phyloP scores from a whole-genome alignment of 2,797 vertebrate species.

The Pyrocephalus nanus region DNA sequence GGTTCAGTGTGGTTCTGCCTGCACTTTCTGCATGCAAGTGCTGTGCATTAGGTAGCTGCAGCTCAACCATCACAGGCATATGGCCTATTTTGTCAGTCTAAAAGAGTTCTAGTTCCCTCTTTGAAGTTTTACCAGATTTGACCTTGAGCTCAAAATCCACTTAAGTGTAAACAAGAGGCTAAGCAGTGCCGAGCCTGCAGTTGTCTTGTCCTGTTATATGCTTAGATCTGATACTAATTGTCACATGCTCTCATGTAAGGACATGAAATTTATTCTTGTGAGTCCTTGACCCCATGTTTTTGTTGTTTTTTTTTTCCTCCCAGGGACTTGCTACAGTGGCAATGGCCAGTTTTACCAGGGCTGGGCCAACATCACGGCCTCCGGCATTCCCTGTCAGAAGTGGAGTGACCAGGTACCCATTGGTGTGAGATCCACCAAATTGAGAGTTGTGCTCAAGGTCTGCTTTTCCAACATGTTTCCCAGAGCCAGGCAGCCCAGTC shows the following conservation, averaged over 20 bases:
- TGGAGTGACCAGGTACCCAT: conserved; percentile 78
- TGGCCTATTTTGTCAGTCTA: background rate
- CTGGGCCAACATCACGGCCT: conserved; percentile 80
- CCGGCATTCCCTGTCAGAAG: conserved; percentile 84
- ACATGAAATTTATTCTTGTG: background rate
- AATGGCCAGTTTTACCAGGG: conserved; percentile 88
- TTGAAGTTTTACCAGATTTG: background rate
- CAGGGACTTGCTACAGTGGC: conserved; percentile 85
- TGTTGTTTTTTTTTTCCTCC: background rate
- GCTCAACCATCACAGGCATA: fast-evolving
- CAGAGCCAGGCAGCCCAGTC: background rate
- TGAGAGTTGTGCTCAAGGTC: fast-evolving
- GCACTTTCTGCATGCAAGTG: background rate
- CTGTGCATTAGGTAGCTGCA: background rate
- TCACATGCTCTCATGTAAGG: fast-evolving
- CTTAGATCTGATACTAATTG: background rate
- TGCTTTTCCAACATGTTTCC: background rate
- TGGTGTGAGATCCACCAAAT: background rate
- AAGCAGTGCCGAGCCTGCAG: background rate
- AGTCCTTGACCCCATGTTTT: background rate
- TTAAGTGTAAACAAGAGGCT: background rate
- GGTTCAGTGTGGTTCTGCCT: background rate
- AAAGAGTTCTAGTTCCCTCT: background rate
- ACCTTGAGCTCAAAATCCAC: background rate
- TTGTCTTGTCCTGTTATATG: background rate